Evolutionary conservation across 2,797 vertebrate genomes (phyloP), one percentile per base, ranked within the genome.

Genomic region (Morus bassanus): DNA sequence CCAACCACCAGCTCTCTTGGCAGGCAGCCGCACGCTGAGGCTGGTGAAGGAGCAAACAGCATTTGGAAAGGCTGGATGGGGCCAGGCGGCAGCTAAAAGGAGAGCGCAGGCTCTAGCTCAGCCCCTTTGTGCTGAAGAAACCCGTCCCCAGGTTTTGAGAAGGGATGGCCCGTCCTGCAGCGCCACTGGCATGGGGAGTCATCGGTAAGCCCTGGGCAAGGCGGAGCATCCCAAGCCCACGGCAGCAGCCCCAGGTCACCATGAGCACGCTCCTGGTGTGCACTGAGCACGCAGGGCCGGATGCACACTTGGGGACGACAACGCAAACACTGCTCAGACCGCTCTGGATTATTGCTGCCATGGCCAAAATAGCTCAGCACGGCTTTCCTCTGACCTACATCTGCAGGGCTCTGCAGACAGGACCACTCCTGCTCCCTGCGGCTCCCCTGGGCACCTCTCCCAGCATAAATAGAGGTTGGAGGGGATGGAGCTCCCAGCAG

Each of bases 21-120:
- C 69, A 67, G 0, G 0, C n/a, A 50, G 46, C n/a, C 1, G 7
- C 56, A 69, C 0, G 0, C 19, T 1, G 3, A 19, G 67, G 17
- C 7, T 0, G 7, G 10, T 5, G 31, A 73, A 70, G 61, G 69
- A 60, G 65, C 2, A 1, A 81, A 37, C 0, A 3, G 53, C 48
- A 24, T 56, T 43, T 69, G 68, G 46, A 56, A 50, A 72, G 53
- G 61, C 46, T 59, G 74, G 48, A 75, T 1, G 10, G 48, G 25
- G 16, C 31, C 73, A 68, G 53, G 11, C 15, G 2, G 14, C 10
- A 51, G 76, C 48, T 74, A 23, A 28, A 28, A 75, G 27, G 68
- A 50, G 35, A 3, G n/a, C 1, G 2, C 18, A 35, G 16, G 56
- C 9, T 63, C n/a, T 31, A 69, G 43, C 22, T 94, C 12, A 43